Evolutionary conservation across 2,888 invertebrate species (phyloP).

Genomic region (Notocelia uddmanniana): DNA sequence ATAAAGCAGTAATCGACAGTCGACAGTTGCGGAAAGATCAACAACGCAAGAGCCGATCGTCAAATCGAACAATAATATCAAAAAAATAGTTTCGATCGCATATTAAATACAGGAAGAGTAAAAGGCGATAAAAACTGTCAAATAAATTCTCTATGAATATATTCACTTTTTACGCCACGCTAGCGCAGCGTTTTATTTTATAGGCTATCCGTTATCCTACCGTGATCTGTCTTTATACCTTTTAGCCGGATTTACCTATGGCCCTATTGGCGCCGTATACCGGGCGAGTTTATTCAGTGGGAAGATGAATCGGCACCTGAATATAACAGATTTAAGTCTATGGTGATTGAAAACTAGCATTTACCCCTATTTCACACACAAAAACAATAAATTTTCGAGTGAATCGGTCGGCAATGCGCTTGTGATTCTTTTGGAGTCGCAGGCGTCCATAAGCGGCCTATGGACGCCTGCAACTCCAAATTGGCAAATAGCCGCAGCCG

Average conservation of each 20-base stretch:
- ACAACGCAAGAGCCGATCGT: too few relatives aligned
- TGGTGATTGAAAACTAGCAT: not conserved
- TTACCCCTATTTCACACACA: too few relatives aligned
- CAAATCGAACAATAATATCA: too few relatives aligned
- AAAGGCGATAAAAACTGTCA: not conserved
- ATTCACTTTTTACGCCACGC: not conserved
- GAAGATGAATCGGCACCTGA: not conserved
- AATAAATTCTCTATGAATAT: not conserved
- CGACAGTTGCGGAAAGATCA: too few relatives aligned
- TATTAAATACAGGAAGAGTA: not conserved
- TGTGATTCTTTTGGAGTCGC: too few relatives aligned
- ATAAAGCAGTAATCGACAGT: too few relatives aligned
- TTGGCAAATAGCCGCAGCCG: too few relatives aligned
- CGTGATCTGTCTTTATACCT: constrained; percentile 11
- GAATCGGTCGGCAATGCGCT: too few relatives aligned
- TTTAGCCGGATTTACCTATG: constrained; percentile 21
- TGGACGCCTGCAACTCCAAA: too few relatives aligned
- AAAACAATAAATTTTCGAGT: too few relatives aligned
- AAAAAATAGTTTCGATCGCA: not conserved
- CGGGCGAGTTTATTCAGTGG: not conserved
- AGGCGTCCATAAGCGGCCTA: too few relatives aligned
- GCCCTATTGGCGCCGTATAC: not conserved
- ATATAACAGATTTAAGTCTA: not conserved
- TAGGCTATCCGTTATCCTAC: not conserved
- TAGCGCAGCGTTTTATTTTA: constrained; percentile 5